A percentile compares a stretch with the other conserved stretches of the same genome.
These are phyloP conservation scores for Cantharis lateralis DNA, from an alignment of 2,888 invertebrate species.

Conservation along the genomic window DNA sequence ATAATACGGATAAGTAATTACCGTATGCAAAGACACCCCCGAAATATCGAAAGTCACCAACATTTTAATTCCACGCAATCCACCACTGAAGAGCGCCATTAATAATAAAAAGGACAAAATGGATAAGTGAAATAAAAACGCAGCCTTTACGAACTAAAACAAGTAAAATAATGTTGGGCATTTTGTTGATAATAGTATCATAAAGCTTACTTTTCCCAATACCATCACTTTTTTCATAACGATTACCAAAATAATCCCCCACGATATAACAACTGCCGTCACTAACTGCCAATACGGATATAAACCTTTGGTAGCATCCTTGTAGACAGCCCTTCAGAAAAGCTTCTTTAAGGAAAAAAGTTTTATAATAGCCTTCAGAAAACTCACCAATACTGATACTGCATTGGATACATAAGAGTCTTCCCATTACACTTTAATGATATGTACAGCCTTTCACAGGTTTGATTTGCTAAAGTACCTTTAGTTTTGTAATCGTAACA, in stretches of 20 bases:
- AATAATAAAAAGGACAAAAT: background rate
- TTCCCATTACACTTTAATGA: conserved; percentile 1
- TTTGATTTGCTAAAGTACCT: conserved; percentile 4
- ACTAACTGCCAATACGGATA: conserved; percentile 34
- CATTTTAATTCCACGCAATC: background rate
- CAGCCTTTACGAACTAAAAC: background rate
- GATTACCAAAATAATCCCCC: conserved; percentile 28
- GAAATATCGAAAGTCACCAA: background rate
- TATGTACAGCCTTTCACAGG: background rate
- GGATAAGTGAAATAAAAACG: background rate
- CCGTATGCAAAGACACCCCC: background rate
- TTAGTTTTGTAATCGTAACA: conserved; percentile 21
- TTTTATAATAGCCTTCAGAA: background rate
- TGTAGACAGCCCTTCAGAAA: conserved; percentile 28
- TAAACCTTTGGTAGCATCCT: background rate
- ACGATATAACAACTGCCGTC: conserved; percentile 30
- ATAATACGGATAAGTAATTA: background rate
- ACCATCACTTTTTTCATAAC: conserved; percentile 28
- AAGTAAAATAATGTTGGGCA: background rate
- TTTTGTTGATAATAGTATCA: too few relatives aligned
- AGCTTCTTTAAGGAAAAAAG: too few relatives aligned
- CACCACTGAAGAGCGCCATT: background rate
- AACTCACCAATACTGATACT: conserved; percentile 31
- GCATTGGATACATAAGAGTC: conserved; percentile 22
- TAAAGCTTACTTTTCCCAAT: conserved; percentile 28